Conservation (phyloP, 2,888 invertebrate species). For the Therioaphis trifolii region DNA sequence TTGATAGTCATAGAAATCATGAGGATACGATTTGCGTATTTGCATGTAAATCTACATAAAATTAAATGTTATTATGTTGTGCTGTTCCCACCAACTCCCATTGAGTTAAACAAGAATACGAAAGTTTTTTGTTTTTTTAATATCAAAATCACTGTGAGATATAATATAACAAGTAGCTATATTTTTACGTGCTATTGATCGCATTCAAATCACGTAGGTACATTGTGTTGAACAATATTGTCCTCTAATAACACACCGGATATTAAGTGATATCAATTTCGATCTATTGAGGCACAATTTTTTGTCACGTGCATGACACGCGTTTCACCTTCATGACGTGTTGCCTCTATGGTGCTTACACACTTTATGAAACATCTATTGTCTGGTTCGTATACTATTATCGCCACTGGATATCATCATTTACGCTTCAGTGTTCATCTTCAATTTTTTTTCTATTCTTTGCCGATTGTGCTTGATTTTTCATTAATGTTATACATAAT, state of each 20-base stretch:
- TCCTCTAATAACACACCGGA: constrained; percentile 22
- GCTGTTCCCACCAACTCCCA: too few species aligned
- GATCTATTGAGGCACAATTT: constrained; percentile 9
- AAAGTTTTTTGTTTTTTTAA: background rate
- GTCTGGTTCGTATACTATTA: background rate
- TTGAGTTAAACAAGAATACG: background rate
- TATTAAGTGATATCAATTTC: constrained; percentile 36
- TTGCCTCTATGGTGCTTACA: too few species aligned
- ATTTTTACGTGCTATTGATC: constrained; percentile 18
- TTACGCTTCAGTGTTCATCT: background rate
- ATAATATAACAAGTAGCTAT: background rate
- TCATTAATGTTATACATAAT: too few species aligned
- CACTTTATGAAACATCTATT: constrained; percentile 4
- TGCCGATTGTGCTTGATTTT: too few species aligned
- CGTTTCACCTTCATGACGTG: constrained; percentile 45
- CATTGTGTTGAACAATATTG: constrained; percentile 1
- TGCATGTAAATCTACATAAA: too few species aligned
- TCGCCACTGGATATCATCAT: constrained; percentile 30
- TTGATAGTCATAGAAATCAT: too few species aligned
- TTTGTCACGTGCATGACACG: constrained; percentile 57
- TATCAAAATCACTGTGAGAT: background rate
- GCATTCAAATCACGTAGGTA: constrained; percentile 24
- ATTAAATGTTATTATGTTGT: background rate
- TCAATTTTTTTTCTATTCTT: constrained; percentile 3
- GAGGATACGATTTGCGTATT: too few species aligned